Conservation (phyloP, 1,140 invertebrate species). For the Linepithema humile region DNA sequence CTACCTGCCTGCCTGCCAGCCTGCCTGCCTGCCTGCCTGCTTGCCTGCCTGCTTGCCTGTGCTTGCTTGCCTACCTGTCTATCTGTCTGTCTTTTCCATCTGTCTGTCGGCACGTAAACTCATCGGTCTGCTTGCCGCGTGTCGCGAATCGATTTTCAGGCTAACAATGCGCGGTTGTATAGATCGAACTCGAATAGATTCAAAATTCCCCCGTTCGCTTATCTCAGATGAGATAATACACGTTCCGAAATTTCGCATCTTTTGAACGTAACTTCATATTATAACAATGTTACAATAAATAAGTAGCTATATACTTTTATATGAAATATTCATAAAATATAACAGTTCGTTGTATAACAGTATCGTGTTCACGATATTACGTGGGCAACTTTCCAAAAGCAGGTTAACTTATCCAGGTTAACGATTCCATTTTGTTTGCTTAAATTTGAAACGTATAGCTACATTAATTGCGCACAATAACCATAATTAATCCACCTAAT, state of each 20-base stretch:
- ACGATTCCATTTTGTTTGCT: not conserved
- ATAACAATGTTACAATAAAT: not conserved
- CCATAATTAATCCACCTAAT: slow-evolving; percentile 2
- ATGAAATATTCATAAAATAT: not conserved
- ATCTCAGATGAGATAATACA: not conserved
- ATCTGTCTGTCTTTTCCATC: slow-evolving; percentile 54
- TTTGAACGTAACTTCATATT: not conserved
- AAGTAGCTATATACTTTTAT: not conserved
- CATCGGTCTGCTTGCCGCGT: slow-evolving; percentile 55
- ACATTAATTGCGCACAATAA: not conserved
- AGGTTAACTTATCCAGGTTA: not conserved
- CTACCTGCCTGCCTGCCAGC: slow-evolving; percentile 52
- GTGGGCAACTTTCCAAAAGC: not conserved
- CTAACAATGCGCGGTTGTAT: slow-evolving; percentile 57
- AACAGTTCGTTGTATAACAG: too few species aligned
- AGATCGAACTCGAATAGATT: slow-evolving; percentile 1
- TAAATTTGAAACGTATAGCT: not conserved
- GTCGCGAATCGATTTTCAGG: slow-evolving; percentile 69
- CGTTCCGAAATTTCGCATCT: not conserved
- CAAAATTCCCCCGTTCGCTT: not conserved
- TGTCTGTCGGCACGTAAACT: slow-evolving; percentile 30
- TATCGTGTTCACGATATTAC: too few species aligned
- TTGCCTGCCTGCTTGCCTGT: slow-evolving; percentile 53
- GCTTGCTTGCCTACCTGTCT: slow-evolving; percentile 38
- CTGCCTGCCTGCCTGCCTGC: slow-evolving; percentile 45